Percentiles rank a stretch among this genome's conserved stretches.
These are phyloP conservation scores for Torymus tubicola DNA, from an alignment of 2,888 invertebrate genomes.

Conservation along the genomic window DNA sequence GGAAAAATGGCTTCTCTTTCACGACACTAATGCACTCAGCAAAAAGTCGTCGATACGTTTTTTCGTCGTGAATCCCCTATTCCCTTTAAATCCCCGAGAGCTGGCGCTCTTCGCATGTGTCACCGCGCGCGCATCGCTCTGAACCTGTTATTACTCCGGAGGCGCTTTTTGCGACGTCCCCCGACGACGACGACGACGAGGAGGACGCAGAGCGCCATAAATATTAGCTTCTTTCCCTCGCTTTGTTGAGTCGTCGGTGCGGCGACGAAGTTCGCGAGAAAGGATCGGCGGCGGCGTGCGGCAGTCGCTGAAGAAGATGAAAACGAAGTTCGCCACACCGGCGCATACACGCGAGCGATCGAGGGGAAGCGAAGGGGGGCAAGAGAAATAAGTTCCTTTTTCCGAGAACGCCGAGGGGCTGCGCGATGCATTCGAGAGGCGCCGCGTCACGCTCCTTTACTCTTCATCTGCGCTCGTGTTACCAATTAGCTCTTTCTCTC, in stretches of 20 bases:
- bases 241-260: too few species aligned
- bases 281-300: neutral
- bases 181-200: constrained; percentile 4
- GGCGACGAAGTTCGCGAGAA: constrained; percentile 53
- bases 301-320: neutral
- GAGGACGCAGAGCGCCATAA: constrained; percentile 9
- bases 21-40: neutral
- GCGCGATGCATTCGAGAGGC: constrained; percentile 8
- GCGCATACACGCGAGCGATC: neutral
- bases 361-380: constrained; percentile 53
- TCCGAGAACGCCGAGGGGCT: neutral
- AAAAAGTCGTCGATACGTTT: neutral
- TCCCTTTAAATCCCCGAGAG: neutral
- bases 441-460: neutral
- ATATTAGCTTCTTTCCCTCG: constrained; percentile 52
- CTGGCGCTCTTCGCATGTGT: constrained; percentile 45
- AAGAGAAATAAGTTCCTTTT: constrained; percentile 51
- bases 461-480: constrained; percentile 60
- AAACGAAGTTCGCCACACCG: neutral
- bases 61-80: neutral
- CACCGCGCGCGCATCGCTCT: constrained; percentile 50
- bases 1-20: too few species aligned
- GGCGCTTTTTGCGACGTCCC: constrained; percentile 33
- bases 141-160: constrained; percentile 29
- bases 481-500: constrained; percentile 43